Evolutionary conservation across 1,140 invertebrate genomes (phyloP), one percentile per base, ranked within the genome.

Genomic region (Tribolium castaneum): DNA sequence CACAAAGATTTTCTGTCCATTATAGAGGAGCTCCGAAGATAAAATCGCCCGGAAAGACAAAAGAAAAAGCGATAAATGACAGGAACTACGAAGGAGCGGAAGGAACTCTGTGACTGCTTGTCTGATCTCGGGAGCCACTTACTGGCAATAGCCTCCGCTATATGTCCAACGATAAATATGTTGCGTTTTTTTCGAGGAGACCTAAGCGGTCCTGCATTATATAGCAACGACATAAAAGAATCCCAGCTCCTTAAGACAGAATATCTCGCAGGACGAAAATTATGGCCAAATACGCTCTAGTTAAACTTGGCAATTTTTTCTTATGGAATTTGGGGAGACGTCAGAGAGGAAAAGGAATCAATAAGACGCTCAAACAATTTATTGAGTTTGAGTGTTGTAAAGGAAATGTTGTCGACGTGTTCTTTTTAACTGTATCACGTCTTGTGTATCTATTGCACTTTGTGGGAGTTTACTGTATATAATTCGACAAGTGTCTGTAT

Each of bases 51-150:
- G 75, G 78, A 76, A 79, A 79, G 78, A 79, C 78, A 79, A 79
- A 76, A 79, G 78, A 79, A 79, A 75, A 76, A 76, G 78, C 73
- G 78, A 79, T 79, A 79, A 79, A 79, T 79, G 78, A 76, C 78
- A 76, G 78, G 78, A 79, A 79, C 70, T 59, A 54, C 19, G 70
- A 76, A 49, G 35, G 70, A 76, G 70, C 78, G 78, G 78, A 79
- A 79, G 78, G 73, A 79, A 70, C 45, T 56, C 51, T 76, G 74
- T 76, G 75, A 76, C 78, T 79, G 78, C 45, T 71, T 71, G 76
- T 73, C 76, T 77, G 76, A 77, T 77, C 76, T 77, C 56, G 70
- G 66, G 45, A 77, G 76, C 76, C 76, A 77, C 76, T 77, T 77
- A 72, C 76, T 73, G 76, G 70, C 76, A 54, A 77, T 77, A 72